A percentile compares a stretch with the other conserved stretches of the same genome.
These are phyloP conservation scores for Ctenochaetus hawaiiensis DNA, from an alignment of 2,797 vertebrate species.

Conservation along the genomic window DNA sequence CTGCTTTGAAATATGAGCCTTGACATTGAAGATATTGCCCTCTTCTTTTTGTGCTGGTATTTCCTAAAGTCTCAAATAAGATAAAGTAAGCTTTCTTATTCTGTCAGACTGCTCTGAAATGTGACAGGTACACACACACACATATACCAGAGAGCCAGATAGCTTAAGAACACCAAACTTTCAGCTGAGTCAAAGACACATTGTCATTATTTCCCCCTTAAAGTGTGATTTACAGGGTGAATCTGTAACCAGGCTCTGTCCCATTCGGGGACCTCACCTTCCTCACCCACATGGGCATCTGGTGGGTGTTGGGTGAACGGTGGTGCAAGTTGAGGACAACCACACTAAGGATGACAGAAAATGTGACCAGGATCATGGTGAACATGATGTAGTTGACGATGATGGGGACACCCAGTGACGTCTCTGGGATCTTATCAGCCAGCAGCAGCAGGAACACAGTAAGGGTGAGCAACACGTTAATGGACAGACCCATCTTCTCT, in stretches of 20 bases:
- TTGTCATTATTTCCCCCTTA: too few species aligned
- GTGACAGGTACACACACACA: too few species aligned
- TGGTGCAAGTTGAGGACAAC: slow-evolving; percentile 94
- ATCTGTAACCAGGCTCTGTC: not conserved
- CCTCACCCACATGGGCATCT: slow-evolving; percentile 91
- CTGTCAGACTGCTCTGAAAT: not conserved
- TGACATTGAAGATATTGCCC: not conserved
- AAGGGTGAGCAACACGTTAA: slow-evolving; percentile 94
- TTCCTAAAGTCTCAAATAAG: not conserved
- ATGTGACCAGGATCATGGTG: slow-evolving; percentile 93
- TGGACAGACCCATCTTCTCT: slow-evolving; percentile 95
- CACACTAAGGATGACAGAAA: slow-evolving; percentile 93
- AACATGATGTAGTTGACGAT: slow-evolving; percentile 96
- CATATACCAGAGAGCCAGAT: too few species aligned
- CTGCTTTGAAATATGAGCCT: not conserved
- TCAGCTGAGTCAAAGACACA: too few species aligned
- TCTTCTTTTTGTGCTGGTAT: not conserved
- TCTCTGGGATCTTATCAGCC: slow-evolving; percentile 94
- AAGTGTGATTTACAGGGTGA: not conserved
- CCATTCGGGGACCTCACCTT: slow-evolving; percentile 81
- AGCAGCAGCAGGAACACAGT: slow-evolving; percentile 95
- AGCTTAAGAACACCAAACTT: too few species aligned
- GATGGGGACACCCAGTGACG: slow-evolving; percentile 91
- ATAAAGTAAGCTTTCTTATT: not conserved
- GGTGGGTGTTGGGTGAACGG: slow-evolving; percentile 90